A percentile compares a stretch with the other conserved stretches of the same genome.
These are phyloP conservation scores for Melieria picta DNA, from an alignment of 2,888 invertebrate species.

Conservation along the genomic window DNA sequence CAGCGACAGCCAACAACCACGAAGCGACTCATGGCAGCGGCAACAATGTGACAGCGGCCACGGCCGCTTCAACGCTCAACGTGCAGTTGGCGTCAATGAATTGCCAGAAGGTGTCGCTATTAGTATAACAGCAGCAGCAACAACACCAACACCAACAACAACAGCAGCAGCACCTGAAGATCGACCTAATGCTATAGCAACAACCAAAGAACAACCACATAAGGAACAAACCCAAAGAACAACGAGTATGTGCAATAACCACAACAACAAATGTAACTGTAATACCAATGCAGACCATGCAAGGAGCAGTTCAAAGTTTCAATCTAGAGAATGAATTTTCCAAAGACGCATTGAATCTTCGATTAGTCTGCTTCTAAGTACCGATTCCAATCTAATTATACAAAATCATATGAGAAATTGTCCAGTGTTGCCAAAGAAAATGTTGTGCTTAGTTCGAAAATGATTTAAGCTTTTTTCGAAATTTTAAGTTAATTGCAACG, in stretches of 20 bases:
- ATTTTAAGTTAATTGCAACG: too few species aligned
- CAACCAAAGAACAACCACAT: conserved; percentile 39
- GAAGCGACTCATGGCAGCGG: conserved; percentile 54
- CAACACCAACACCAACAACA: conserved; percentile 37
- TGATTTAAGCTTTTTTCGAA: too few species aligned
- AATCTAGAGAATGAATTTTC: too few species aligned
- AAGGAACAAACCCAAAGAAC: conserved; percentile 29
- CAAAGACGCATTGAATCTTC: too few species aligned
- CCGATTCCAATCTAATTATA: too few species aligned
- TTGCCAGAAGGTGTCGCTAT: conserved; percentile 63
- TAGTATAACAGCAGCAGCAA: conserved; percentile 59
- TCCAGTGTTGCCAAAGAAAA: too few species aligned
- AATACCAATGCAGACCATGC: too few species aligned
- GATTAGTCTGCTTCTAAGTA: too few species aligned
- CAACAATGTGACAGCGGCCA: conserved; percentile 26
- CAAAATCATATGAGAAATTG: too few species aligned
- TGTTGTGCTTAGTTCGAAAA: too few species aligned
- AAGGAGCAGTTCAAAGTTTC: too few species aligned
- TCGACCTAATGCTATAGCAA: conserved; percentile 39
- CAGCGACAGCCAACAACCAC: conserved; percentile 53
- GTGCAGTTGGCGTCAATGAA: conserved; percentile 57
- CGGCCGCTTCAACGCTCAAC: conserved; percentile 41
- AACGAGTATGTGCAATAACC: conserved; percentile 28
- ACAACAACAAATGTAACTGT: neutral
- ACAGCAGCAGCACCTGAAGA: conserved; percentile 19